These are phyloP conservation scores for Uropsilus gracilis DNA, from an alignment of 2,113 vertebrate genomes.

Conservation along the genomic window DNA sequence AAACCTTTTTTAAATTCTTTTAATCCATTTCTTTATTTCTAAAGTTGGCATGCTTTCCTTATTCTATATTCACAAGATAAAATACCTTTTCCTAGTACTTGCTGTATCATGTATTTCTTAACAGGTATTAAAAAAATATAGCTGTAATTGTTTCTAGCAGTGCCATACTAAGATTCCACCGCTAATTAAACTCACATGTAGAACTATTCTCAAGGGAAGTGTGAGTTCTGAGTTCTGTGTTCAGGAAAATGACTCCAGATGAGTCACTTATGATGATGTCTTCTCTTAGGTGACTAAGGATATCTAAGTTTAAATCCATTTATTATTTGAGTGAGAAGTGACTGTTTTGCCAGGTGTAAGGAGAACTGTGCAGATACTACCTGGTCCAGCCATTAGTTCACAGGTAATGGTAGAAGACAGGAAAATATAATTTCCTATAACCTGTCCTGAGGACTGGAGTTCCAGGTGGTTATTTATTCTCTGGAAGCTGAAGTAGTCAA, in stretches of 20 bases:
- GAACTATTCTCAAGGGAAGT: background rate
- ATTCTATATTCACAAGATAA: background rate
- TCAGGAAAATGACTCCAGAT: background rate
- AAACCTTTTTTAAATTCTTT: background rate
- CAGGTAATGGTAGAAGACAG: conserved; percentile 22
- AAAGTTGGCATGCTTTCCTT: background rate
- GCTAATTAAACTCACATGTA: background rate
- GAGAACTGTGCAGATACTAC: background rate
- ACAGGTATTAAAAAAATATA: background rate
- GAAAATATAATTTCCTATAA: conserved; percentile 34
- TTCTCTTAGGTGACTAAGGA: background rate
- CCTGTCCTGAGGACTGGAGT: conserved; percentile 47
- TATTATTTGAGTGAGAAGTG: background rate
- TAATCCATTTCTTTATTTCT: background rate
- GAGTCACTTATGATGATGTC: background rate
- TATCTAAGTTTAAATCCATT: conserved; percentile 5
- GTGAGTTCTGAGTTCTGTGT: background rate
- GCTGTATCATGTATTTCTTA: background rate
- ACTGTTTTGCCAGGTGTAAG: background rate
- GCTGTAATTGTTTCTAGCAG: background rate
- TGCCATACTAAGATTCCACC: background rate
- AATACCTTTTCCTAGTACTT: background rate
- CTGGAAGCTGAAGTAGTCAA: conserved; percentile 61
- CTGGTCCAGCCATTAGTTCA: background rate
- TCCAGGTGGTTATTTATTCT: conserved; percentile 76